These are phyloP conservation scores for Scolopax mira DNA, from an alignment of 2,113 vertebrate genomes.

Conservation along the genomic window DNA sequence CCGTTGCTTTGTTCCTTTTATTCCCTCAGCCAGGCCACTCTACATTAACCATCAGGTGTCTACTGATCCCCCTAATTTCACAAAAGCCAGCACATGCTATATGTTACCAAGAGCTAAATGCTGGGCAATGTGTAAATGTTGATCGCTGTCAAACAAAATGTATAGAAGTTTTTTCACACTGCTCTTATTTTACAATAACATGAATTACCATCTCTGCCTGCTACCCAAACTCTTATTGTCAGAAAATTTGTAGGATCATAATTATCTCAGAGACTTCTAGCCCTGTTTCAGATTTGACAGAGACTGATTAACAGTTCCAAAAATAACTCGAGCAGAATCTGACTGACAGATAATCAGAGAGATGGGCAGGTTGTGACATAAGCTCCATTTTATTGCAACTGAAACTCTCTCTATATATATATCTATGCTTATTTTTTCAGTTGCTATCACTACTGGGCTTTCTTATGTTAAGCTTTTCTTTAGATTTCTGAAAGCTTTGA, in stretches of 20 bases:
- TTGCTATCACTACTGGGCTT: not conserved
- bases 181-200: not conserved
- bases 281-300: not conserved
- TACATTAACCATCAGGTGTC: not conserved
- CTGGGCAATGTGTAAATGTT: not conserved
- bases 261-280: not conserved
- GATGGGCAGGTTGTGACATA: not conserved
- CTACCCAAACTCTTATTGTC: not conserved
- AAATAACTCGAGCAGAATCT: not conserved
- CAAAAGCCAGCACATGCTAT: not conserved
- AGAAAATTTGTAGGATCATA: not conserved
- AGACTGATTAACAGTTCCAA: not conserved
- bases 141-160: not conserved
- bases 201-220: not conserved
- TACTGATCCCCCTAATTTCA: not conserved
- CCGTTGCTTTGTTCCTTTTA: not conserved
- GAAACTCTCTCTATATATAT: not conserved
- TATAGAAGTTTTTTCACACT: not conserved
- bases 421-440: not conserved
- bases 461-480: not conserved
- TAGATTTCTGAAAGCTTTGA: not conserved
- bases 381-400: not conserved
- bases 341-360: not conserved
- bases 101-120: not conserved
- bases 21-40: not conserved